These are phyloP conservation scores for Rhabdomys dilectus DNA, from an alignment of 2,113 vertebrate genomes.

Conservation along the genomic window DNA sequence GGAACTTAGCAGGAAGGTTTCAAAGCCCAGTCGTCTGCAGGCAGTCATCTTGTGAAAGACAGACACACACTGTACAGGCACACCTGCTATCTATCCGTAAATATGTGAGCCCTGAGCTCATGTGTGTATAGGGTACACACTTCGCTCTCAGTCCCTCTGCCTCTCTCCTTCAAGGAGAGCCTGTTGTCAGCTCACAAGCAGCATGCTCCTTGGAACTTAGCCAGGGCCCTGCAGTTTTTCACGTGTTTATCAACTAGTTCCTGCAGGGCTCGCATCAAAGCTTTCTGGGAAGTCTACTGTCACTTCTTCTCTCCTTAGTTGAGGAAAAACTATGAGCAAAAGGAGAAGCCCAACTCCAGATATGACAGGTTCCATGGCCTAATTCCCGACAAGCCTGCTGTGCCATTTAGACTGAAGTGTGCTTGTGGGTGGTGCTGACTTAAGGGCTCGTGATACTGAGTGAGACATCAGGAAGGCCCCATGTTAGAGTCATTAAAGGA, in stretches of 20 bases:
- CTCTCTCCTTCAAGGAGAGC: background rate
- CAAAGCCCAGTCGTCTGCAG: background rate
- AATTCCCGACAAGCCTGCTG: rapidly evolving
- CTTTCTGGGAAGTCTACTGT: background rate
- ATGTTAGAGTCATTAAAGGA: background rate
- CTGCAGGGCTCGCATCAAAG: background rate
- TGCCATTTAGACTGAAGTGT: background rate
- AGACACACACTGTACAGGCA: background rate
- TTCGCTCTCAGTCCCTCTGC: background rate
- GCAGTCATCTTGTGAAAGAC: background rate
- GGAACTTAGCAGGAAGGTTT: background rate
- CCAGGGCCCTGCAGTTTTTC: background rate
- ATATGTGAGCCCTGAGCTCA: background rate
- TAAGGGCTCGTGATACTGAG: background rate
- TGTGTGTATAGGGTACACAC: background rate
- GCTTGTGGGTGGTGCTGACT: background rate
- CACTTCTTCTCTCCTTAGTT: background rate
- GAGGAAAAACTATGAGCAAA: background rate
- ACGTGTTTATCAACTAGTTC: background rate
- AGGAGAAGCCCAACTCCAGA: rapidly evolving
- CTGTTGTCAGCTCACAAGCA: background rate
- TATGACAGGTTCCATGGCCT: background rate
- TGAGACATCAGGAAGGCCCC: background rate
- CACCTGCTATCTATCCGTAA: background rate
- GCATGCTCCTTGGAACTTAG: background rate